These are phyloP conservation scores for Stenodema calcarata DNA, from an alignment of 2,888 invertebrate genomes.

Conservation along the genomic window DNA sequence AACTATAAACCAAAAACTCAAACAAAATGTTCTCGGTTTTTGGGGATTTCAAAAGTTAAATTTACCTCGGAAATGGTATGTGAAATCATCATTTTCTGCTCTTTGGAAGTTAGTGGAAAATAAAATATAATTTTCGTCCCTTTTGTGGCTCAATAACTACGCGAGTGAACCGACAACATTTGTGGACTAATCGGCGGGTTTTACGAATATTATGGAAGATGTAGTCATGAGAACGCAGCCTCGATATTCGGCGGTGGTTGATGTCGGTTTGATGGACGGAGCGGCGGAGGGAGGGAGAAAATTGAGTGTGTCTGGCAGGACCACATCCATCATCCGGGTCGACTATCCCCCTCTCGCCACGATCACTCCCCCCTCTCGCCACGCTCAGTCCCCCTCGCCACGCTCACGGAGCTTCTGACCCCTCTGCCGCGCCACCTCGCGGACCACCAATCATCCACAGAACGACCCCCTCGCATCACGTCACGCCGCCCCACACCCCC, in stretches of 20 bases:
- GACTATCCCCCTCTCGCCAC: neutral
- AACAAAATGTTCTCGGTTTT: too few species aligned
- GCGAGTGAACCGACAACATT: neutral
- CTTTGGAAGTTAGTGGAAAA: too few species aligned
- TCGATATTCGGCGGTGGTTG: neutral
- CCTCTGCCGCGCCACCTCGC: neutral
- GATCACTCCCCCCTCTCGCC: neutral
- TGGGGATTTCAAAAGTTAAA: too few species aligned
- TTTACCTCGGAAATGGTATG: too few species aligned
- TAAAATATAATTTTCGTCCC: too few species aligned
- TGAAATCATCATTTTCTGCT: too few species aligned
- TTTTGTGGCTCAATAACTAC: too few species aligned
- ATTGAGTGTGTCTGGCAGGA: constrained; percentile 11
- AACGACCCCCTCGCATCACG: neutral
- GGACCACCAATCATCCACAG: neutral
- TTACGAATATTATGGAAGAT: neutral
- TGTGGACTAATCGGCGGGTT: neutral
- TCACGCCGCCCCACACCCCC: neutral
- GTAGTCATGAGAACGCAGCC: neutral
- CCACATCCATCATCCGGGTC: neutral
- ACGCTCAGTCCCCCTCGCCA: neutral
- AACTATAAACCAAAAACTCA: too few species aligned
- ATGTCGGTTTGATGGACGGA: neutral
- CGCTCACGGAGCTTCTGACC: neutral
- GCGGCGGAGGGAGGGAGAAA: neutral